These are phyloP conservation scores for Macquaria australasica DNA, from an alignment of 2,113 vertebrate genomes.

Conservation along the genomic window DNA sequence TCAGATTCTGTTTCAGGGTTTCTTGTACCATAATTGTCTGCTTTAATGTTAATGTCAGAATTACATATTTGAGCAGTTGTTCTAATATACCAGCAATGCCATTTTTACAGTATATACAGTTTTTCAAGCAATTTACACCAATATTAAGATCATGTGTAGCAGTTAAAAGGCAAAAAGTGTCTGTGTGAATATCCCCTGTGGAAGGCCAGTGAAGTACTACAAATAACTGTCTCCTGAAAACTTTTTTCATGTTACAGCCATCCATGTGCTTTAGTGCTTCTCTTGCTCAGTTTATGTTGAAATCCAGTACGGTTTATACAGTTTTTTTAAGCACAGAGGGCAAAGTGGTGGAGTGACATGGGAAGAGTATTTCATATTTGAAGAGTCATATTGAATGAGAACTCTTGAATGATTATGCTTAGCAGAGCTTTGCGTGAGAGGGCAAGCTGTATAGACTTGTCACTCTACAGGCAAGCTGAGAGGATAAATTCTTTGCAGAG, in stretches of 20 bases:
- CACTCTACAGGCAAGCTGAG: constrained; percentile 29
- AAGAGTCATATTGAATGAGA: constrained; percentile 47
- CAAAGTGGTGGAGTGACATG: constrained; percentile 42
- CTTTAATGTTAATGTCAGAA: background rate
- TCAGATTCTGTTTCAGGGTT: background rate
- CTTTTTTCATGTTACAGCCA: background rate
- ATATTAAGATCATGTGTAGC: background rate
- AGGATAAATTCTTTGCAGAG: constrained; percentile 12
- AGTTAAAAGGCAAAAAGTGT: background rate
- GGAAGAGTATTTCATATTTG: constrained; percentile 50
- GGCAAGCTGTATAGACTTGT: constrained; percentile 27
- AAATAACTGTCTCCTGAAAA: background rate
- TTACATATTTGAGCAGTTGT: background rate
- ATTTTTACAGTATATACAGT: background rate
- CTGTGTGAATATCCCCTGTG: background rate
- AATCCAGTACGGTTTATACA: background rate
- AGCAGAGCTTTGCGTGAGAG: constrained; percentile 40
- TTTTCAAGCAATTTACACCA: background rate
- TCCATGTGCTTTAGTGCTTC: background rate
- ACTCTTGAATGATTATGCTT: constrained; percentile 43
- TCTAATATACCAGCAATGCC: background rate
- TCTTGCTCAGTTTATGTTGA: constrained; percentile 1
- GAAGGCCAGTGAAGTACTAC: background rate
- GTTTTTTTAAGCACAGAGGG: background rate
- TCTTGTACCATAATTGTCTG: background rate